These are phyloP conservation scores for Plemyria rubiginata DNA, from an alignment of 2,888 invertebrate genomes.

Conservation along the genomic window DNA sequence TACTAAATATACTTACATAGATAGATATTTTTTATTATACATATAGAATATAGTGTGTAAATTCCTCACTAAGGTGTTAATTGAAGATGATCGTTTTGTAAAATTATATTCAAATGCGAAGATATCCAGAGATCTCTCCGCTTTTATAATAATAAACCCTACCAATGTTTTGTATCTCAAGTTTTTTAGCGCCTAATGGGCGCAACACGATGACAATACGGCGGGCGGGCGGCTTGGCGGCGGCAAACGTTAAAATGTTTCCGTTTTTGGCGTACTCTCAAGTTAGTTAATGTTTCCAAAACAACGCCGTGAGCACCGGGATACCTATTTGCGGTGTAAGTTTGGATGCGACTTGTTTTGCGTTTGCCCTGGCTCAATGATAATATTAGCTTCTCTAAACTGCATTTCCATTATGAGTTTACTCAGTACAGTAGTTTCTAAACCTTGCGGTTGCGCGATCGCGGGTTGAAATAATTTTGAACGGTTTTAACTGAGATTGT, in stretches of 20 bases:
- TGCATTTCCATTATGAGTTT: constrained; percentile 35
- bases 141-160: no score
- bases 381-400: constrained; percentile 36
- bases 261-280: constrained; percentile 81
- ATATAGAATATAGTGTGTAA: no score
- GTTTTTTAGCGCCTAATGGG: constrained; percentile 69
- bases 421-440: constrained; percentile 22
- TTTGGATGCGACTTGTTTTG: constrained; percentile 58
- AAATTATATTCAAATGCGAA: no score
- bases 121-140: no score
- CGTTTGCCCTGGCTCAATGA: constrained; percentile 43
- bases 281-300: constrained; percentile 81
- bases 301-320: constrained; percentile 69
- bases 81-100: no score
- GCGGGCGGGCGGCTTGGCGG: constrained; percentile 56
- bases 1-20: no score
- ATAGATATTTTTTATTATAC: no score
- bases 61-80: no score
- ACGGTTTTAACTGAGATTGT: constrained; percentile 9
- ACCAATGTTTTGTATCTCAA: constrained; percentile 40
- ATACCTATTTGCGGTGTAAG: constrained; percentile 62
- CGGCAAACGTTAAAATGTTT: constrained; percentile 73
- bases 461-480: constrained; percentile 22
- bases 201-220: constrained; percentile 66
- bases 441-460: constrained; percentile 18